Percentiles rank a stretch among this genome's conserved stretches.
phyloP scores from a whole-genome alignment of 2,113 vertebrate genomes.

The Murina feae region DNA sequence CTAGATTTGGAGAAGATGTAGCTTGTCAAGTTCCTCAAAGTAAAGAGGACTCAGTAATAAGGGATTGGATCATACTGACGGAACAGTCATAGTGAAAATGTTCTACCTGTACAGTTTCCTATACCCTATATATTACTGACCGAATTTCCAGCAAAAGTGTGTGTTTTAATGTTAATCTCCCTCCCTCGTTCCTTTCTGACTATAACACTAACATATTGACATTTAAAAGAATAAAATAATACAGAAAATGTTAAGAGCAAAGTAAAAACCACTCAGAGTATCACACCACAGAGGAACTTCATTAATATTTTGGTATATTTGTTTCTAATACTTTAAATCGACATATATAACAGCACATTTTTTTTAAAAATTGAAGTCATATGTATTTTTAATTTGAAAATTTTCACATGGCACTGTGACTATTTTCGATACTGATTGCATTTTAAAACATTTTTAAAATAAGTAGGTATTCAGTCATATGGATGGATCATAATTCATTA shows the following conservation, averaged over 20 bases:
- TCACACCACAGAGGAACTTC: neutral
- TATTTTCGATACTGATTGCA: neutral
- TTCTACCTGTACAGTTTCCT: neutral
- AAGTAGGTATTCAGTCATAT: neutral
- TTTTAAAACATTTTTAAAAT: conserved; percentile 27
- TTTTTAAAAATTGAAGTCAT: neutral
- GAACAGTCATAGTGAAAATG: neutral
- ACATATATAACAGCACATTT: neutral
- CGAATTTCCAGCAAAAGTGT: neutral
- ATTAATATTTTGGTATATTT: neutral
- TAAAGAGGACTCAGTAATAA: neutral
- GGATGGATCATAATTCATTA: neutral
- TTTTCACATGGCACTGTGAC: neutral
- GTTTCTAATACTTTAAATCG: neutral
- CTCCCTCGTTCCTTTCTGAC: neutral
- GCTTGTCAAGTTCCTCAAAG: neutral
- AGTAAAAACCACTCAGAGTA: neutral
- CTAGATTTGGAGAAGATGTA: neutral
- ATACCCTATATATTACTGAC: neutral
- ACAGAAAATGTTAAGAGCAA: neutral
- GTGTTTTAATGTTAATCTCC: neutral
- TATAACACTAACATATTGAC: neutral
- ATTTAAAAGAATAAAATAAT: conserved; percentile 1
- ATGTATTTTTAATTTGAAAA: neutral
- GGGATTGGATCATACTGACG: neutral